phyloP scores from a whole-genome alignment of 2,113 vertebrate species.

The Sorex araneus region DNA sequence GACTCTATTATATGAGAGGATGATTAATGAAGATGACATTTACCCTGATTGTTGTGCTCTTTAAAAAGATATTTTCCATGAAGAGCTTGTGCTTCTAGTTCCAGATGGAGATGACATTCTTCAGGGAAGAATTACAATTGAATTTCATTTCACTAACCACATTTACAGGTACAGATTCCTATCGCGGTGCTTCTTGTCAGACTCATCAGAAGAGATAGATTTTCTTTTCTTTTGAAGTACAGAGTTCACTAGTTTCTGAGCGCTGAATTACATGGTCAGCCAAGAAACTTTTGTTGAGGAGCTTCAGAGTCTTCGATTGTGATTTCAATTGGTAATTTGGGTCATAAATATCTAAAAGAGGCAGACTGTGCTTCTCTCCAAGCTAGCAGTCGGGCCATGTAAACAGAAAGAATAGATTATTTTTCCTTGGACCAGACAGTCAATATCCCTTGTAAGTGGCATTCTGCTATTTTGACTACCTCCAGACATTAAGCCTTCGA shows the following conservation, averaged over 20 bases:
- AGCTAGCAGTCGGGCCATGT: background rate
- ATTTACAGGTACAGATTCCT: conserved; percentile 68
- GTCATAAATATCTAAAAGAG: conserved; percentile 63
- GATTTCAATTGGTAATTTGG: conserved; percentile 57
- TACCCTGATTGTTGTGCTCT: conserved; percentile 83
- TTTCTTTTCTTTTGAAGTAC: conserved; percentile 49
- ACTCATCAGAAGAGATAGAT: conserved; percentile 30
- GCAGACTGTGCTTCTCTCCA: conserved; percentile 11
- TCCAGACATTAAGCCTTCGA: background rate
- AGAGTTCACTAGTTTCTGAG: background rate
- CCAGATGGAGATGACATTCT: conserved; percentile 71
- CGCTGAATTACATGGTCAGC: conserved; percentile 45
- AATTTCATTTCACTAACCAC: conserved; percentile 62
- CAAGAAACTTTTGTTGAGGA: conserved; percentile 72
- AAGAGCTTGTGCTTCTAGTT: conserved; percentile 76
- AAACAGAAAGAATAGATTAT: background rate
- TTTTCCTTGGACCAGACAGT: background rate
- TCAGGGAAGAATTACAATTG: conserved; percentile 63
- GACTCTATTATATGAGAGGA: conserved; percentile 74
- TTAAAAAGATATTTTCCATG: conserved; percentile 76
- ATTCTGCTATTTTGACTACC: conserved; percentile 22
- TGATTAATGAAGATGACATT: conserved; percentile 87
- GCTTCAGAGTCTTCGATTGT: conserved; percentile 65
- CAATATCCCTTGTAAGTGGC: background rate
- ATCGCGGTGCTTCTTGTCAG: conserved; percentile 30